These are phyloP conservation scores for Elephas maximus DNA, from an alignment of 2,113 vertebrate genomes.

Conservation along the genomic window DNA sequence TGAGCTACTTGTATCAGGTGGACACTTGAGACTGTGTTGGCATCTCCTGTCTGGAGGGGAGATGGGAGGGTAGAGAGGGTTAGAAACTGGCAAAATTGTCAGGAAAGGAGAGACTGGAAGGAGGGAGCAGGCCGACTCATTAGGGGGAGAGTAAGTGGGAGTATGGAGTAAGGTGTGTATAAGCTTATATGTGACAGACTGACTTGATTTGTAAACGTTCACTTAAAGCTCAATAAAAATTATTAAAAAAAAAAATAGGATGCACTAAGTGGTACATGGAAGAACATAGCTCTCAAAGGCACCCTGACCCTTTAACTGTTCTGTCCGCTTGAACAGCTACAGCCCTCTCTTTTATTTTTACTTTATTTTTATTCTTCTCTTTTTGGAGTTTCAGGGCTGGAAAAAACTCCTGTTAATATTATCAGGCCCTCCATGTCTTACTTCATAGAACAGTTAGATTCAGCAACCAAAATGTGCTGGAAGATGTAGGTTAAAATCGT, in stretches of 20 bases:
- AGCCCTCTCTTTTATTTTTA: neutral
- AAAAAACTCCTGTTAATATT: neutral
- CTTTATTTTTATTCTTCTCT: slow-evolving; percentile 6
- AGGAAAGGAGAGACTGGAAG: too few relatives aligned
- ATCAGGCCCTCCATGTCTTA: neutral
- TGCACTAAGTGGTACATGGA: neutral
- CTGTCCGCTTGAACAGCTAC: neutral
- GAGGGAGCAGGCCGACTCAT: too few relatives aligned
- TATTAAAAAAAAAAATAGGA: neutral
- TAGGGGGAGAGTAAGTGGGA: too few relatives aligned
- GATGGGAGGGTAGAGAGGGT: too few relatives aligned
- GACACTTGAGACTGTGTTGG: too few relatives aligned
- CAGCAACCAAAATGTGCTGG: neutral
- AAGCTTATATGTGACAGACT: too few relatives aligned
- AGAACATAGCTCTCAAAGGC: neutral
- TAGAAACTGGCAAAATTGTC: too few relatives aligned
- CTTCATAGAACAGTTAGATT: neutral
- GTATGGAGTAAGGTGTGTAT: too few relatives aligned
- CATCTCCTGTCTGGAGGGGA: too few relatives aligned
- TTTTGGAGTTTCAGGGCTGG: neutral
- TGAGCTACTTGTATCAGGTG: too few relatives aligned
- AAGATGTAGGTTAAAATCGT: neutral
- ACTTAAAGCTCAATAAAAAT: too few relatives aligned
- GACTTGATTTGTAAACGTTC: too few relatives aligned
- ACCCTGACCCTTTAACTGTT: neutral